Evolutionary conservation across 2,888 invertebrate species (phyloP).

Genomic region (Invenusta paracnida): DNA sequence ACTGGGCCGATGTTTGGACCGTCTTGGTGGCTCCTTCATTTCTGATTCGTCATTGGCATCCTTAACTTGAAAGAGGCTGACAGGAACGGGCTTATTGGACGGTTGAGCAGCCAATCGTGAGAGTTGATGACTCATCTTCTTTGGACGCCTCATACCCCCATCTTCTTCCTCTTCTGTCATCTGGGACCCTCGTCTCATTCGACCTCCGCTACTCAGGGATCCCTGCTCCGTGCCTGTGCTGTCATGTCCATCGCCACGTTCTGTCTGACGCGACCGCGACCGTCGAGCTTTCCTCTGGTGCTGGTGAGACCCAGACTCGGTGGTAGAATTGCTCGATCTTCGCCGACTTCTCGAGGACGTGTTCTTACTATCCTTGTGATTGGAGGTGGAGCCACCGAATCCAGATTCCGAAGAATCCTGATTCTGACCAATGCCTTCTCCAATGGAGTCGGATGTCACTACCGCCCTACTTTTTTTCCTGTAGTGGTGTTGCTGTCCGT

Average conservation of each 20-base stretch:
- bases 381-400: background rate
- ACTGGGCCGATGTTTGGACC: background rate
- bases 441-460: background rate
- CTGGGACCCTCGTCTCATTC: background rate
- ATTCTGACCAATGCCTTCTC: no score
- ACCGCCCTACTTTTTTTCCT: background rate
- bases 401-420: background rate
- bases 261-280: background rate
- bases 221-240: background rate
- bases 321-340: no score
- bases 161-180: background rate
- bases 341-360: background rate
- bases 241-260: background rate
- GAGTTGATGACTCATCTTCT: background rate
- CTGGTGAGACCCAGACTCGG: no score
- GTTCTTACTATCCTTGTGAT: background rate
- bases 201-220: background rate
- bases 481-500: background rate
- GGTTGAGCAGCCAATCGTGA: background rate
- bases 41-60: background rate
- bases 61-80: background rate
- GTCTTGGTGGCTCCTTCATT: background rate
- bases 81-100: background rate
- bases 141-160: background rate
- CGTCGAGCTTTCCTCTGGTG: background rate